These are phyloP conservation scores for Neosalanx taihuensis DNA, from an alignment of 2,797 vertebrate genomes.

Conservation along the genomic window DNA sequence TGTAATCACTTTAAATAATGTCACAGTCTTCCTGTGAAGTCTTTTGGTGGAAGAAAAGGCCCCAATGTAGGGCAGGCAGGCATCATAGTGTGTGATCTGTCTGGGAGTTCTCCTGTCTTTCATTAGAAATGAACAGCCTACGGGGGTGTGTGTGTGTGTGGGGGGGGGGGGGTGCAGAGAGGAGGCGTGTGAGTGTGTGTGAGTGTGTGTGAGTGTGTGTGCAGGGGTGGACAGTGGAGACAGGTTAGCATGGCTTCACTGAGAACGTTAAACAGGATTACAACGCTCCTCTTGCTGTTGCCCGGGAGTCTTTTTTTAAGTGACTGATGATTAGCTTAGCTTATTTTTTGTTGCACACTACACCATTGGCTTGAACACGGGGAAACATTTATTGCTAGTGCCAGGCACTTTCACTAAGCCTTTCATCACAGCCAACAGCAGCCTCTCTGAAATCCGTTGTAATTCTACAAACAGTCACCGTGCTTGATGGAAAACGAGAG, in stretches of 20 bases:
- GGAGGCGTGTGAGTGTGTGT: conserved; percentile 15
- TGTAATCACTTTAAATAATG: conserved; percentile 76
- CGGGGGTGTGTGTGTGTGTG: conserved; percentile 63
- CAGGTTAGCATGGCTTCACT: conserved; percentile 48
- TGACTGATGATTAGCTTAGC: conserved; percentile 85
- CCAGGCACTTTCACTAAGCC: conserved; percentile 68
- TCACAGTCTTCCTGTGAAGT: conserved; percentile 70
- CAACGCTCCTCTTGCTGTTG: conserved; percentile 74
- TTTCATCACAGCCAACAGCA: conserved; percentile 65
- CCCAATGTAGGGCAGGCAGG: conserved; percentile 74
- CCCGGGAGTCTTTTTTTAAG: conserved; percentile 71
- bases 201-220: conserved; percentile 20
- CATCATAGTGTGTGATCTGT: conserved; percentile 75
- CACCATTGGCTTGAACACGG: conserved; percentile 75
- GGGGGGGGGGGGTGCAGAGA: conserved; percentile 26
- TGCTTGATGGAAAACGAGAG: conserved; percentile 42
- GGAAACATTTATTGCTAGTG: conserved; percentile 79
- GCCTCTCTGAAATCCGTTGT: conserved; percentile 68
- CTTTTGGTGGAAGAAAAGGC: conserved; percentile 68
- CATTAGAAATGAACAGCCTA: conserved; percentile 86
- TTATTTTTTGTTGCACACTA: conserved; percentile 75
- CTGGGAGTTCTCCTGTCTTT: conserved; percentile 75
- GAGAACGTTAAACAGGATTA: conserved; percentile 80
- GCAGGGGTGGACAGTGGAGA: conserved; percentile 38
- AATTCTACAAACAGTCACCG: conserved; percentile 64